phyloP scores from a whole-genome alignment of 2,797 vertebrate species.

The Podarcis siculus region DNA sequence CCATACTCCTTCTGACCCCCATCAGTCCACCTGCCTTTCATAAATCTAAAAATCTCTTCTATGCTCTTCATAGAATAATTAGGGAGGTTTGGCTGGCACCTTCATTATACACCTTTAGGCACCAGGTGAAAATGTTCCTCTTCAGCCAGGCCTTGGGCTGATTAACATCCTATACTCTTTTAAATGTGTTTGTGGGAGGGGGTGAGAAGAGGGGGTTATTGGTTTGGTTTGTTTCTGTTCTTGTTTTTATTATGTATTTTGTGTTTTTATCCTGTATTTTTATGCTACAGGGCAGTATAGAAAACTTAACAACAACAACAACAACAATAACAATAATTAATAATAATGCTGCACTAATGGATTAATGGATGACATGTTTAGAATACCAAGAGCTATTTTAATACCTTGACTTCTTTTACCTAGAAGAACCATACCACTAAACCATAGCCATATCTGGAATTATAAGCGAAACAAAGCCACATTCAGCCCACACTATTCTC shows the following conservation, averaged over 20 bases:
- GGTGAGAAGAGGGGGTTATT: too few species aligned
- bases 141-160: too few species aligned
- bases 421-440: background rate
- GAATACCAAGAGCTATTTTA: background rate
- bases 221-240: too few species aligned
- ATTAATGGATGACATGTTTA: background rate
- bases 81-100: too few species aligned
- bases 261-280: too few species aligned
- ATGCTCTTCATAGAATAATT: background rate
- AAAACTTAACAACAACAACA: too few species aligned
- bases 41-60: background rate
- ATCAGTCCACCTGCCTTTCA: background rate
- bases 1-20: background rate
- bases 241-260: too few species aligned
- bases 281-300: too few species aligned
- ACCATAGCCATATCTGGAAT: slow-evolving; percentile 14
- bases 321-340: background rate
- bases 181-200: too few species aligned
- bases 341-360: background rate
- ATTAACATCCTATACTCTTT: too few species aligned
- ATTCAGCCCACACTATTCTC: slow-evolving; percentile 1
- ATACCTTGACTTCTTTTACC: background rate
- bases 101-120: too few species aligned
- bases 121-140: too few species aligned
- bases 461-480: background rate